Percentiles rank a stretch among this genome's conserved stretches.
phyloP scores from a whole-genome alignment of 2,797 vertebrate genomes.

The Pipistrellus pygmaeus region DNA sequence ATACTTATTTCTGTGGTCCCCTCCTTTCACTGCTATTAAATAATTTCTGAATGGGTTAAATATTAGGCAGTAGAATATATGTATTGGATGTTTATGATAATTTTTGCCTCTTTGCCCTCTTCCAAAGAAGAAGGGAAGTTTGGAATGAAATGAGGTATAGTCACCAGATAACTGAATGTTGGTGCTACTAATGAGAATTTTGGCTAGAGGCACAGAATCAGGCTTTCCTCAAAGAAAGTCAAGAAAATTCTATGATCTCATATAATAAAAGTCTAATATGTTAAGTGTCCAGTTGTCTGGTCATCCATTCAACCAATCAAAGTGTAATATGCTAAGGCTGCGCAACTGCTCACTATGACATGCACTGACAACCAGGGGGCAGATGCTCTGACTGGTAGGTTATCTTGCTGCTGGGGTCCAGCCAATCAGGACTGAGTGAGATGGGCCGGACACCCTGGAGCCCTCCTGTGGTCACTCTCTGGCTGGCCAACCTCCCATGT shows the following conservation, averaged over 20 bases:
- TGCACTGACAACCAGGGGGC: too few relatives aligned
- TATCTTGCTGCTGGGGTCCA: too few relatives aligned
- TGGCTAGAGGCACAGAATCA: neutral
- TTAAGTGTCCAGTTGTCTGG: too few relatives aligned
- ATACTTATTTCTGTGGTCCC: neutral
- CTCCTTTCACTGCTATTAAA: neutral
- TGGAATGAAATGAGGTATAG: neutral
- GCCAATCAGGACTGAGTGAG: too few relatives aligned
- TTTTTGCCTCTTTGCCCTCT: neutral
- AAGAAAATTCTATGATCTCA: constrained; percentile 3
- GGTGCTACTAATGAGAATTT: neutral
- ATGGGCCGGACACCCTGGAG: too few relatives aligned
- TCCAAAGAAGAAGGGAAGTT: neutral
- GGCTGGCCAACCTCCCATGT: too few relatives aligned
- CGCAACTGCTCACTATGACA: too few relatives aligned
- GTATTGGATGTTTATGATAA: constrained; percentile 10
- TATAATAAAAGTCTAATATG: too few relatives aligned
- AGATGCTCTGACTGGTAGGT: too few relatives aligned
- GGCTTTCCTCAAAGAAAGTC: constrained; percentile 11
- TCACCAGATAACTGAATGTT: neutral
- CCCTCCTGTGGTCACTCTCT: too few relatives aligned
- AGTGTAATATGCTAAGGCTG: too few relatives aligned
- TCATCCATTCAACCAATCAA: too few relatives aligned
- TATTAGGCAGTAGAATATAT: neutral
- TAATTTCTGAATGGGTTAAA: constrained; percentile 23